These are phyloP conservation scores for Porphyrio hochstetteri DNA, from an alignment of 2,113 vertebrate genomes.

Conservation along the genomic window DNA sequence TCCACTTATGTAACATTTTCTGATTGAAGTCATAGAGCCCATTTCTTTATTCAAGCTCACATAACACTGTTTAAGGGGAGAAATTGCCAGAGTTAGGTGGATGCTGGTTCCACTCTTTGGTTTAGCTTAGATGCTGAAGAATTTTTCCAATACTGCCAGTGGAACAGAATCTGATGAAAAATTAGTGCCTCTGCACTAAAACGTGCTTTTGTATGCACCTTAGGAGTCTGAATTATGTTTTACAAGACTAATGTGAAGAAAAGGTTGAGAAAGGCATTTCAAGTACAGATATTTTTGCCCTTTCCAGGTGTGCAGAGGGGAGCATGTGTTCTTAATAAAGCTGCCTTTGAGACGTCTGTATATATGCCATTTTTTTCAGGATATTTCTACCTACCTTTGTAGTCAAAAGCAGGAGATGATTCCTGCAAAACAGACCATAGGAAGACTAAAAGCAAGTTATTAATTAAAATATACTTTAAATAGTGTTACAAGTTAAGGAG, in stretches of 20 bases:
- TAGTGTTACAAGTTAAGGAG: neutral
- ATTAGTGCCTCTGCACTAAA: neutral
- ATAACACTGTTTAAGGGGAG: neutral
- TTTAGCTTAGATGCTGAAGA: neutral
- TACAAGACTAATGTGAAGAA: neutral
- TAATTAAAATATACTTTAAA: neutral
- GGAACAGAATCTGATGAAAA: neutral
- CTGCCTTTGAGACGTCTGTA: neutral
- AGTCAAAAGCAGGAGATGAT: neutral
- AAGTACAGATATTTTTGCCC: neutral
- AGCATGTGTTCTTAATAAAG: neutral
- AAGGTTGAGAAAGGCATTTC: neutral
- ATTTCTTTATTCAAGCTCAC: neutral
- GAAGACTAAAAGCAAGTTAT: neutral
- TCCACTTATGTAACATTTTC: neutral
- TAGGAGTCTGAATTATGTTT: neutral
- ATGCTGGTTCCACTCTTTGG: neutral
- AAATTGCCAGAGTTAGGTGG: neutral
- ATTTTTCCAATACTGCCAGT: neutral
- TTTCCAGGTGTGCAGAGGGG: no score
- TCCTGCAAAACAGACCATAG: neutral
- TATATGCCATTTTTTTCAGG: neutral
- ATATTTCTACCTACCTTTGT: neutral
- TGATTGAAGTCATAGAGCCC: neutral
- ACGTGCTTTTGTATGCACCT: neutral